Evolutionary conservation across 2,888 invertebrate species (phyloP).

Genomic region (Cerastis rubricosa): DNA sequence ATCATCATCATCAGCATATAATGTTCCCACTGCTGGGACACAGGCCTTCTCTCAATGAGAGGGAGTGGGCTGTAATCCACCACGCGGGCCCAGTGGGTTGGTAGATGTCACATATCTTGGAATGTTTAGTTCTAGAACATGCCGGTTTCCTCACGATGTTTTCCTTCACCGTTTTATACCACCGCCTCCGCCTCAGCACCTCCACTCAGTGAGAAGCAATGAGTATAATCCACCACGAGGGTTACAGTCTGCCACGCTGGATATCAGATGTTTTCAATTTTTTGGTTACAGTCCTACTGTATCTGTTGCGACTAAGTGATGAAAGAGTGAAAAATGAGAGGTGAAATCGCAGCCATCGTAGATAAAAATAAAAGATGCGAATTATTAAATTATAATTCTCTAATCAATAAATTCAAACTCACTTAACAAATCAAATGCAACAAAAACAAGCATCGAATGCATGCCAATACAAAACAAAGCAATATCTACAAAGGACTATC

Average conservation of each 20-base stretch:
- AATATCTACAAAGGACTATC: constrained; percentile 2
- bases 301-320: background rate
- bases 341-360: background rate
- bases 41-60: too few species aligned
- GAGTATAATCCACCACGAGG: background rate
- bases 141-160: too few species aligned
- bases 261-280: background rate
- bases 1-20: too few species aligned
- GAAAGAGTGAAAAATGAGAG: too few species aligned
- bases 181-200: too few species aligned
- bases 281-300: background rate
- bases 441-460: constrained; percentile 27
- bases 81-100: too few species aligned
- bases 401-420: constrained; percentile 26
- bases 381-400: background rate
- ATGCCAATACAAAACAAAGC: constrained; percentile 30
- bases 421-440: constrained; percentile 28
- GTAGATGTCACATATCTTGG: too few species aligned
- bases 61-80: too few species aligned
- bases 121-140: too few species aligned
- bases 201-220: background rate
- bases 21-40: too few species aligned
- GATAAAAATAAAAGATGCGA: background rate
- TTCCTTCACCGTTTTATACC: too few species aligned
- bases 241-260: background rate